Conservation (phyloP, 2,113 vertebrate genomes). For the Gymnobelideus leadbeateri region DNA sequence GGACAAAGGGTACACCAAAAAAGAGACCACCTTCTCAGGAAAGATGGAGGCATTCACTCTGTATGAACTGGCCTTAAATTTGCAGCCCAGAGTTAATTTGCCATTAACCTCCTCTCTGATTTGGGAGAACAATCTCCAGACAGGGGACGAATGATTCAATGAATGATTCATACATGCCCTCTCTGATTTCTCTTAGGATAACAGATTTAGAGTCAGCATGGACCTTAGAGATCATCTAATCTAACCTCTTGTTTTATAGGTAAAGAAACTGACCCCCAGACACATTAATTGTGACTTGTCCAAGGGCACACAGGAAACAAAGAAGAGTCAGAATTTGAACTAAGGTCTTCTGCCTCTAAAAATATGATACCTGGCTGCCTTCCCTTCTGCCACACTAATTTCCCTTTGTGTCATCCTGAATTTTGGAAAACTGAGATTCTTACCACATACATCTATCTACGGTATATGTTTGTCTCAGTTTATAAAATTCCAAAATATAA, state of each 20-base stretch:
- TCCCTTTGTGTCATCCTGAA: not conserved
- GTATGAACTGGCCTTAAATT: not conserved
- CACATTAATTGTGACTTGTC: not conserved
- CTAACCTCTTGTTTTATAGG: not conserved
- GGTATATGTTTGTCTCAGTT: not conserved
- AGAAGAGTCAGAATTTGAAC: not conserved
- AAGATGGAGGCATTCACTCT: not conserved
- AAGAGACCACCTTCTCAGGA: not conserved
- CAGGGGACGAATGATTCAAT: too few species aligned
- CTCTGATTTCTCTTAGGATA: not conserved
- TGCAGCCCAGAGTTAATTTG: fast-evolving
- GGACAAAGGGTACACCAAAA: conserved; percentile 61
- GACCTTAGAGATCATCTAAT: not conserved
- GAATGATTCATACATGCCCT: not conserved
- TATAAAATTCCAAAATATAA: not conserved
- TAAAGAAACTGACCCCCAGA: not conserved
- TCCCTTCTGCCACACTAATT: not conserved
- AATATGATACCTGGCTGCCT: not conserved
- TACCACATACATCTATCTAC: not conserved
- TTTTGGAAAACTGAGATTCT: not conserved
- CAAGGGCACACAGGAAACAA: not conserved
- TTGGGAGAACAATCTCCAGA: not conserved
- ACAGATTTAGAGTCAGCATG: not conserved
- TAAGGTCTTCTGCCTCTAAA: not conserved
- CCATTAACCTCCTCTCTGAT: fast-evolving